Percentiles rank a stretch among this genome's conserved stretches.
These are phyloP conservation scores for Polypedilum vanderplanki DNA, from an alignment of 1,140 invertebrate species.

Conservation along the genomic window DNA sequence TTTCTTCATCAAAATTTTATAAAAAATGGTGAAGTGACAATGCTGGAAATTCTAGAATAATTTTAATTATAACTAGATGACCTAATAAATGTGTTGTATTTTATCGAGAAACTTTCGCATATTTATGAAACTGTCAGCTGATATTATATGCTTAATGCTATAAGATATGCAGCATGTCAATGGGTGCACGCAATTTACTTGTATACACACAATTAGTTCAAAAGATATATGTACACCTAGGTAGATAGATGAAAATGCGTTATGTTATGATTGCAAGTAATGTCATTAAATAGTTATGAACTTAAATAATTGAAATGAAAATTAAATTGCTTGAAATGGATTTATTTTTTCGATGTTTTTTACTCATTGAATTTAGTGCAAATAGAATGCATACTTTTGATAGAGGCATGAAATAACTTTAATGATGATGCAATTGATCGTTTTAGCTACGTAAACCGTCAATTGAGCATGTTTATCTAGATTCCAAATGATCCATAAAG, in stretches of 20 bases:
- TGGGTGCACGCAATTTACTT: neutral
- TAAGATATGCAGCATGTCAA: neutral
- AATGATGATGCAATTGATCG: neutral
- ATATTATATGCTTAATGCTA: neutral
- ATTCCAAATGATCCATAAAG: constrained; percentile 17
- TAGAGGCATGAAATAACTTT: neutral
- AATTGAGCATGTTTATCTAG: neutral
- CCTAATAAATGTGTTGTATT: neutral
- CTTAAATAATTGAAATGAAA: neutral
- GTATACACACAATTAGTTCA: neutral
- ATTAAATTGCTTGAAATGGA: neutral
- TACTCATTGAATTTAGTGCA: neutral
- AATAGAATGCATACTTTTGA: neutral
- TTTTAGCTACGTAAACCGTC: neutral
- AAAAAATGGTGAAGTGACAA: too few relatives aligned
- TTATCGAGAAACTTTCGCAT: neutral
- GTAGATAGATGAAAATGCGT: neutral
- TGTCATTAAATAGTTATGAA: neutral
- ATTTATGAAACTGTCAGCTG: neutral
- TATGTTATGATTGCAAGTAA: neutral
- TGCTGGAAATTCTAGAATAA: too few relatives aligned
- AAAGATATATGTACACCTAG: neutral
- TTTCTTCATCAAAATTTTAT: too few relatives aligned
- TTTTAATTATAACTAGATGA: neutral
- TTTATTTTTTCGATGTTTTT: neutral